Conservation (phyloP, 1,140 invertebrate species). For the Drosophila nigromelanica region DNA sequence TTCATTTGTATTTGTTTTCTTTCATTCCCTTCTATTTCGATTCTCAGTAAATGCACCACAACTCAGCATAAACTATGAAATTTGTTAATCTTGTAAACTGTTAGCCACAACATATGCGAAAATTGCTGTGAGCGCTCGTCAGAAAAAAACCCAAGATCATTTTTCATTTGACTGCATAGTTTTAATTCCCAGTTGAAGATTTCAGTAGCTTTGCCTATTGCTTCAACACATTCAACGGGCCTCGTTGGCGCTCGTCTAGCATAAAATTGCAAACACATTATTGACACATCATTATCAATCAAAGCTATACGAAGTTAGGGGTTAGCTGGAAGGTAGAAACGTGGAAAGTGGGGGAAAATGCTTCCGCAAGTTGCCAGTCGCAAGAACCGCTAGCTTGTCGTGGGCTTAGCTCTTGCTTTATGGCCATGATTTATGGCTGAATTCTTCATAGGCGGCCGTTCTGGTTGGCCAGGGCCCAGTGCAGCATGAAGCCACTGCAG, state of each 20-base stretch:
- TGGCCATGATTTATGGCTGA: slow-evolving; percentile 77
- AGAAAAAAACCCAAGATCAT: slow-evolving; percentile 6
- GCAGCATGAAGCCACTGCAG: slow-evolving; percentile 65
- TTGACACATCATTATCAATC: slow-evolving; percentile 83
- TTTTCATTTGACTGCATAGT: slow-evolving; percentile 4
- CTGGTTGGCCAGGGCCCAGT: slow-evolving; percentile 64
- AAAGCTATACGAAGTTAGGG: slow-evolving; percentile 43
- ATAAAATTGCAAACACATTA: slow-evolving; percentile 79
- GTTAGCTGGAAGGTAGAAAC: background rate
- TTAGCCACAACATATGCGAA: background rate
- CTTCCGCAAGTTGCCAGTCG: slow-evolving; percentile 43
- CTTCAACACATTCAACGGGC: slow-evolving; percentile 53
- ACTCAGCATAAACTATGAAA: too few species aligned
- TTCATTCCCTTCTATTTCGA: background rate
- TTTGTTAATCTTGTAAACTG: too few species aligned
- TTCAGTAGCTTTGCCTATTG: slow-evolving; percentile 22
- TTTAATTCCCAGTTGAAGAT: background rate
- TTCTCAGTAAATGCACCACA: too few species aligned
- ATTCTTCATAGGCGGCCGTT: slow-evolving; percentile 82
- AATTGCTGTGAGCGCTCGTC: background rate
- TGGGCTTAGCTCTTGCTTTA: slow-evolving; percentile 51
- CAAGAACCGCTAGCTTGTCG: slow-evolving; percentile 26
- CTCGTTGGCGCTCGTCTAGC: slow-evolving; percentile 36
- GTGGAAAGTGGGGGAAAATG: slow-evolving; percentile 32
- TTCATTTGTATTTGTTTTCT: background rate